These are phyloP conservation scores for Eustalomyia histrio DNA, from an alignment of 2,888 invertebrate species.

Conservation along the genomic window DNA sequence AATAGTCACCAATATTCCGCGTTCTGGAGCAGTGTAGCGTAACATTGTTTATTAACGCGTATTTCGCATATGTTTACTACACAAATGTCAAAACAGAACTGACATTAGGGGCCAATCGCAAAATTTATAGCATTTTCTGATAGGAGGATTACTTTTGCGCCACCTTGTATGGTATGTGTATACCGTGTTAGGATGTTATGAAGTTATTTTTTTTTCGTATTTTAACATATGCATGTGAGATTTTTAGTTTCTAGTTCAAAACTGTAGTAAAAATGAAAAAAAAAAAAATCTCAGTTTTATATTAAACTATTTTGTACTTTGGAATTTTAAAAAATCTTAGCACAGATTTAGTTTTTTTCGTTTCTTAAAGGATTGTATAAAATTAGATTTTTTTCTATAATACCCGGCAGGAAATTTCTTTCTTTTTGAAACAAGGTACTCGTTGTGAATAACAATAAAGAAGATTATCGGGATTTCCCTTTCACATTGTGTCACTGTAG, in stretches of 20 bases:
- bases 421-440: not conserved
- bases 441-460: not conserved
- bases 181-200: conserved; percentile 29
- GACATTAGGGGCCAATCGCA: too few species aligned
- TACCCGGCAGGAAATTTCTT: conserved; percentile 24
- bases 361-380: conserved; percentile 14
- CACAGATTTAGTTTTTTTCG: conserved; percentile 31
- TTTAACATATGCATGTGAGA: conserved; percentile 36
- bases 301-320: conserved; percentile 43
- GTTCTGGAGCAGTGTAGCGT: too few species aligned
- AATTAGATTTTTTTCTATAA: conserved; percentile 31
- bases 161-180: conserved; percentile 4
- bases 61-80: too few species aligned
- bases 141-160: too few species aligned
- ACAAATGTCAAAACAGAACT: too few species aligned
- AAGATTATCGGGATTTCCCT: not conserved
- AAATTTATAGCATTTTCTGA: too few species aligned
- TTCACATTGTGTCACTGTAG: too few species aligned
- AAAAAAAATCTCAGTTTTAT: conserved; percentile 43
- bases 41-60: too few species aligned
- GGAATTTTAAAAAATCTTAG: conserved; percentile 42
- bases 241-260: conserved; percentile 56
- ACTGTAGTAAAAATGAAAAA: conserved; percentile 30
- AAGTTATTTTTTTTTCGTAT: conserved; percentile 24
- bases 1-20: too few species aligned